Evolutionary conservation across 1,140 invertebrate genomes (phyloP).

Genomic region (Geopemphigus sp.): DNA sequence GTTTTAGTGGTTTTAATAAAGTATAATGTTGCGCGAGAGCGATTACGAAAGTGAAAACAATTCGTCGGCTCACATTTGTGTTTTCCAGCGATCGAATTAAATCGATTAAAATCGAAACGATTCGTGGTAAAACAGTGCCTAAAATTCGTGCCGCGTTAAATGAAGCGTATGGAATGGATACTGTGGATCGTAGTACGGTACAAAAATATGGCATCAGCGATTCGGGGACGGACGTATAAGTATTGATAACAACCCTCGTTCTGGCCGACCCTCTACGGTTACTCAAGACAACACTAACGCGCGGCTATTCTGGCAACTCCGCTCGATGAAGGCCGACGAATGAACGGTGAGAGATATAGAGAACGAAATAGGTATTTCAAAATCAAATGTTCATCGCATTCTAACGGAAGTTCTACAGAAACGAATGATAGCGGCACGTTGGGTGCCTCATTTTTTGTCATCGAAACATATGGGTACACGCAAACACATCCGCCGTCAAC

Average conservation of each 20-base stretch:
- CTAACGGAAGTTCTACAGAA: conserved; percentile 8
- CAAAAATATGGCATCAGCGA: conserved; percentile 3
- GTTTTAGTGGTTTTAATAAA: not conserved
- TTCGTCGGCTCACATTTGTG: not conserved
- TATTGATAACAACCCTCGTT: conserved; percentile 1
- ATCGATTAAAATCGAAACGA: conserved; percentile 4
- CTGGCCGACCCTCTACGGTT: not conserved
- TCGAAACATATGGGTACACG: no score
- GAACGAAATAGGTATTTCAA: conserved; percentile 5
- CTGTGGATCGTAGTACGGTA: not conserved
- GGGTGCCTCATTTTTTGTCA: no score
- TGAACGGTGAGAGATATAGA: not conserved
- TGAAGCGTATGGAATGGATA: conserved; percentile 3
- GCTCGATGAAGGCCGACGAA: no score
- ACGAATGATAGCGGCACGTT: not conserved
- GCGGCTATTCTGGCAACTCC: no score
- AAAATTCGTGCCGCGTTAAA: not conserved
- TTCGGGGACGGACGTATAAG: not conserved
- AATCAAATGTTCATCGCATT: not conserved
- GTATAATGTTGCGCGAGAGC: not conserved
- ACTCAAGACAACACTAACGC: not conserved
- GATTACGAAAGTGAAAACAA: not conserved
- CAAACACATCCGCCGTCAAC: no score
- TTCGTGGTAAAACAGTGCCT: conserved; percentile 16
- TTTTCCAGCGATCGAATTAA: not conserved